Conservation (phyloP, 1,140 invertebrate genomes). For the Teleogryllus occipitalis region DNA sequence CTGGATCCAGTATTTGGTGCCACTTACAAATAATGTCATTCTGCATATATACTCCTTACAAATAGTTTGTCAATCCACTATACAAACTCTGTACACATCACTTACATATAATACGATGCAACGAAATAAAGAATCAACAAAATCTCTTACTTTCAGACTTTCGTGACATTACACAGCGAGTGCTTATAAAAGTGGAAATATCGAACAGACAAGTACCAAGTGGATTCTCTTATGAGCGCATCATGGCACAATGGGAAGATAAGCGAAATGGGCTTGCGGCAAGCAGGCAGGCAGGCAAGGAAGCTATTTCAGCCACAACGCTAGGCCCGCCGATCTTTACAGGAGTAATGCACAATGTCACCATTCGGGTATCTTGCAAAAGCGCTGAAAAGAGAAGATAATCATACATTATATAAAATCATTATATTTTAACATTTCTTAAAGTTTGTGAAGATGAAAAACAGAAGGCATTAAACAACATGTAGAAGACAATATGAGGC, state of each 20-base stretch:
- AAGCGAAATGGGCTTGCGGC: too few species aligned
- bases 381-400: conserved; percentile 48
- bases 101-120: neutral
- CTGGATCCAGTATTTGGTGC: neutral
- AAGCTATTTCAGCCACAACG: neutral
- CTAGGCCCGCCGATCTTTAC: conserved; percentile 37
- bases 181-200: conserved; percentile 2
- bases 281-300: too few species aligned
- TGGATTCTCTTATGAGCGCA: too few species aligned
- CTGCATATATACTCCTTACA: neutral
- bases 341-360: conserved; percentile 86
- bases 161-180: neutral
- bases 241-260: too few species aligned
- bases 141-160: neutral
- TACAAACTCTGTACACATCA: neutral
- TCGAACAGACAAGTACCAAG: too few species aligned
- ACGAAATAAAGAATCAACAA: neutral
- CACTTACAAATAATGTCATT: neutral
- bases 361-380: conserved; percentile 88
- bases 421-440: neutral
- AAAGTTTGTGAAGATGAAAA: neutral
- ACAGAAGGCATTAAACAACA: neutral
- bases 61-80: neutral
- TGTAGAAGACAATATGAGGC: neutral
- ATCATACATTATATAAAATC: conserved; percentile 10